Evolutionary conservation across 2,888 invertebrate species (phyloP).

Genomic region (Drosophila meridiana): DNA sequence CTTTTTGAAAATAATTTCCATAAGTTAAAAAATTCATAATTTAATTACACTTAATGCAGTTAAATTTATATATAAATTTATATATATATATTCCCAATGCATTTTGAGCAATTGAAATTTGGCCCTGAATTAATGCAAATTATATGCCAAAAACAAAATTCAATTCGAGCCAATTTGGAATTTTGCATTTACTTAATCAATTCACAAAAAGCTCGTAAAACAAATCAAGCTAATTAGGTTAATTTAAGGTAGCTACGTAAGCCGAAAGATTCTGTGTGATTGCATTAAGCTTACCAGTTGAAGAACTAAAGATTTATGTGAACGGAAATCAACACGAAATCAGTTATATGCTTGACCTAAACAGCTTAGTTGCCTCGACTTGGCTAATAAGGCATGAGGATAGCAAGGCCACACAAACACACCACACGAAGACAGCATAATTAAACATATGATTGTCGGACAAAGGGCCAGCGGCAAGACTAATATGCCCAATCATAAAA

Average conservation of each 20-base stretch:
- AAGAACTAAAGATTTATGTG: not conserved
- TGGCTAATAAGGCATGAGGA: constrained; percentile 29
- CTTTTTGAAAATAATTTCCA: too few relatives aligned
- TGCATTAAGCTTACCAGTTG: not conserved
- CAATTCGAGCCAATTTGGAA: not conserved
- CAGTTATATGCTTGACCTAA: constrained; percentile 5
- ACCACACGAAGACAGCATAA: constrained; percentile 41
- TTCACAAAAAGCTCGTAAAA: not conserved
- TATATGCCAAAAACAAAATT: not conserved
- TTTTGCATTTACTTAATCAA: not conserved
- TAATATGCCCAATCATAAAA: constrained; percentile 77
- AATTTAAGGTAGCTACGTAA: not conserved
- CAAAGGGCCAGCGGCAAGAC: constrained; percentile 34
- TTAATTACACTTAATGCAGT: too few relatives aligned
- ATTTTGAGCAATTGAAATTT: not conserved
- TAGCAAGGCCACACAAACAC: not conserved
- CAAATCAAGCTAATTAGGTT: not conserved
- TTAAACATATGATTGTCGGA: constrained; percentile 57
- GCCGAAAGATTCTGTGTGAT: not conserved
- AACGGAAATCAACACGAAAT: not conserved
- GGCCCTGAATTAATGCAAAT: not conserved
- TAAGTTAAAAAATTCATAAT: too few relatives aligned
- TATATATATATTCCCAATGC: too few relatives aligned
- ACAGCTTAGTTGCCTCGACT: constrained; percentile 13
- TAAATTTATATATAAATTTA: too few relatives aligned